Base-by-base conservation (phyloP, 2,797 vertebrate genomes). In the Antrozous pallidus region DNA sequence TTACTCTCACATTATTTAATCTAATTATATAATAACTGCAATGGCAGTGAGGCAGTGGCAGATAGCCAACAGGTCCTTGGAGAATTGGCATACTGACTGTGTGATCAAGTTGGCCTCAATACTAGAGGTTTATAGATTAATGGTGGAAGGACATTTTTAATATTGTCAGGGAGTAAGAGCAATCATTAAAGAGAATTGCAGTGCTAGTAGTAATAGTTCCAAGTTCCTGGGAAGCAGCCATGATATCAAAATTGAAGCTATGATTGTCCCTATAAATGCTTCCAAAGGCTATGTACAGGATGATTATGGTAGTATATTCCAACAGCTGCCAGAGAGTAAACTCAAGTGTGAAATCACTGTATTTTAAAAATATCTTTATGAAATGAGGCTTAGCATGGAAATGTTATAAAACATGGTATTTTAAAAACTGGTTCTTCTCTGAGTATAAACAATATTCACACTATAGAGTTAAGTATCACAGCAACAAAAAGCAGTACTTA, bases 311-410 rank as follows among this genome's bases (percentile, higher is more conserved):
- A 42, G 45, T 67, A 36, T 73, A 91, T 84, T 80, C 45, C 9
- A 49, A 16, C 51, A 95, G 77, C 31, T 95, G 65, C 67, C 91
- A 94, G 79, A 70, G 11, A 81, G 80, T 70, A 87, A 94, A 75
- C 47, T 80, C 54, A 81, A 51, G 26, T 90, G 56, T 87, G 58
- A 78, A 83, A 89, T 87, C 38, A 31, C 14, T 61, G 16, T n/a
- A n/a, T 90, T 84, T 88, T 40, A 73, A 92, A 92, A 70, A 54
- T 71, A 42, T 88, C 28, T 90, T 61, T 83, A 91, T 92, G 54
- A 85, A 93, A 94, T 80, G 73, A 81, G 18, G 38, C n/a, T 92
- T 75, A 86, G 65, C 61, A 45, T n/a, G 83, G 33, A 63, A 91
- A 84, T 61, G 1, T 26, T 47, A 54, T 56, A 36, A 73, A 87